phyloP scores from a whole-genome alignment of 1,140 invertebrate genomes.

The Drosophila pseudoobscura region DNA sequence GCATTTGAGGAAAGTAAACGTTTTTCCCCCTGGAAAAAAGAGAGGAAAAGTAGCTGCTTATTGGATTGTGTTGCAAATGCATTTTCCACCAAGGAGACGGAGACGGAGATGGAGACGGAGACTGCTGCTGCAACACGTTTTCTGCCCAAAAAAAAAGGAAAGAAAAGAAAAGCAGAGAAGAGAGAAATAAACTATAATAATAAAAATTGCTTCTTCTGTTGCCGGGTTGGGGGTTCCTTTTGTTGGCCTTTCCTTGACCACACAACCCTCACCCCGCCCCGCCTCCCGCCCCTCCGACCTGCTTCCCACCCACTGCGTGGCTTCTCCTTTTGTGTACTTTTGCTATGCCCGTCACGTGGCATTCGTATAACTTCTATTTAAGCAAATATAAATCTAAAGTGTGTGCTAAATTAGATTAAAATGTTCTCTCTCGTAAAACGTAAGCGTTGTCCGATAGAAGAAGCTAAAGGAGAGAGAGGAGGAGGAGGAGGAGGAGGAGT shows the following conservation, averaged over 20 bases:
- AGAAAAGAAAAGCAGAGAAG: slow-evolving; percentile 8
- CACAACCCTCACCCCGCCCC: too few species aligned
- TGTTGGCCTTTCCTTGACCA: slow-evolving; percentile 40
- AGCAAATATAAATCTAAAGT: slow-evolving; percentile 82
- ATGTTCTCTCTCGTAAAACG: slow-evolving; percentile 75
- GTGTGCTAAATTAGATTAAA: slow-evolving; percentile 82
- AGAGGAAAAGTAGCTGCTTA: slow-evolving; percentile 25
- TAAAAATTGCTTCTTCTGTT: slow-evolving; percentile 50
- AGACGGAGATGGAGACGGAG: not conserved
- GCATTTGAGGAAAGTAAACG: slow-evolving; percentile 56
- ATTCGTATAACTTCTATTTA: slow-evolving; percentile 79
- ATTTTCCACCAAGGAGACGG: slow-evolving; percentile 12
- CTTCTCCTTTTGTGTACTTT: slow-evolving; percentile 30
- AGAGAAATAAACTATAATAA: slow-evolving; percentile 72
- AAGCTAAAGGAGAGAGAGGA: slow-evolving; percentile 10
- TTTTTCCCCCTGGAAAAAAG: slow-evolving; percentile 13
- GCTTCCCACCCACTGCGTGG: not conserved
- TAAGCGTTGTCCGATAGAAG: slow-evolving; percentile 43
- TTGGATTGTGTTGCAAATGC: slow-evolving; percentile 57
- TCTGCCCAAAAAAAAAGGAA: slow-evolving; percentile 23
- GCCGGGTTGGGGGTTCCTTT: slow-evolving; percentile 26
- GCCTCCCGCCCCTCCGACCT: not conserved
- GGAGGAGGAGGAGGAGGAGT: too few species aligned
- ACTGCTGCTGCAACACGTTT: slow-evolving; percentile 37
- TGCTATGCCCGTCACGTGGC: slow-evolving; percentile 68